Evolutionary conservation across 1,140 invertebrate species (phyloP).

Genomic region (Xylocopa sonorina): DNA sequence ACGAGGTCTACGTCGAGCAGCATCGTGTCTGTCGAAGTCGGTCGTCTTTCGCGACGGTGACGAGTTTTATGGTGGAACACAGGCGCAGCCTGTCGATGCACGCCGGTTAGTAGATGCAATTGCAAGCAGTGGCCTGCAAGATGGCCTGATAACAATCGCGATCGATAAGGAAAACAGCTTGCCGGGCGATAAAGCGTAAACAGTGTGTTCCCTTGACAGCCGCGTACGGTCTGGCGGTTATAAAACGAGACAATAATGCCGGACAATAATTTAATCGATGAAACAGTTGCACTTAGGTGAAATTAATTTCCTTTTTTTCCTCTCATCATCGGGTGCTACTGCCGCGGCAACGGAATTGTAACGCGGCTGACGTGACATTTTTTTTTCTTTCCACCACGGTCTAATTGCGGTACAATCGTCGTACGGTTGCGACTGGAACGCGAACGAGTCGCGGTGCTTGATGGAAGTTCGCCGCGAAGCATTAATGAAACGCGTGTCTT

Average conservation of each 20-base stretch:
- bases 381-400: too few species aligned
- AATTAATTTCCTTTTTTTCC: constrained; percentile 56
- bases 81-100: constrained; percentile 17
- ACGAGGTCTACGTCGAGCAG: too few species aligned
- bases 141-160: constrained; percentile 70
- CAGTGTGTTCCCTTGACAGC: constrained; percentile 62
- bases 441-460: too few species aligned
- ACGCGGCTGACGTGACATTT: background rate
- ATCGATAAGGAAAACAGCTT: constrained; percentile 69
- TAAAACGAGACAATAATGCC: constrained; percentile 60
- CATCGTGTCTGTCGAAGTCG: too few species aligned
- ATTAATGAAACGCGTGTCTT: constrained; percentile 26
- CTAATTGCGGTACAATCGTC: too few species aligned
- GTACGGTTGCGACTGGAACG: too few species aligned
- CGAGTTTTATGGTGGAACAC: constrained; percentile 39
- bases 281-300: constrained; percentile 55
- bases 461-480: background rate
- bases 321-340: too few species aligned
- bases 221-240: constrained; percentile 35
- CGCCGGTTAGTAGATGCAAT: constrained; percentile 65
- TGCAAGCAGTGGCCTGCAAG: constrained; percentile 61
- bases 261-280: constrained; percentile 50
- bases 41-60: background rate
- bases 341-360: background rate
- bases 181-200: constrained; percentile 66